phyloP scores from a whole-genome alignment of 2,797 vertebrate genomes.

The Clarias fuscus region DNA sequence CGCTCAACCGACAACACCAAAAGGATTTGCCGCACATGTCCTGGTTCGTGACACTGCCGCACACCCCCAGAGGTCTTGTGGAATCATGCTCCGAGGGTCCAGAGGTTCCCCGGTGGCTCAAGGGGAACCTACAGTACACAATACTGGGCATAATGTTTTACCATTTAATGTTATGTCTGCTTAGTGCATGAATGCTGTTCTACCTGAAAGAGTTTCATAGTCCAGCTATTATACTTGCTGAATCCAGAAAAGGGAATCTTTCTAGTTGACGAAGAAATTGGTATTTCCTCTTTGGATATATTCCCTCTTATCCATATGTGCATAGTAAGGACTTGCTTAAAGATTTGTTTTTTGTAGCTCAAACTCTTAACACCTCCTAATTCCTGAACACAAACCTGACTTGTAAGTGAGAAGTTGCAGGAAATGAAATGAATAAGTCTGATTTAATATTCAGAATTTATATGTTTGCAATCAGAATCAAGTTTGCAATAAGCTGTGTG shows the following conservation, averaged over 20 bases:
- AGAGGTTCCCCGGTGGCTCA: no score
- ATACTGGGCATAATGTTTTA: no score
- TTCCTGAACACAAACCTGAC: not conserved
- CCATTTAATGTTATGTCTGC: no score
- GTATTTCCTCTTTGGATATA: not conserved
- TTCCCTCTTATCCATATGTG: no score
- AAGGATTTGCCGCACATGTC: no score
- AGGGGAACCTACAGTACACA: no score
- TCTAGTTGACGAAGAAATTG: not conserved
- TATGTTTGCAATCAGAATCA: not conserved
- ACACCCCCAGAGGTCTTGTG: no score
- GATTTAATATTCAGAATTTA: slow-evolving; percentile 10
- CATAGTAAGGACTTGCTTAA: not conserved
- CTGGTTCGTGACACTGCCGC: no score
- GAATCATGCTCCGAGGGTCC: no score
- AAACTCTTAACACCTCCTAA: not conserved
- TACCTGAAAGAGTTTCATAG: not conserved
- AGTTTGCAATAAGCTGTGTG: not conserved
- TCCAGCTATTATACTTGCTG: not conserved
- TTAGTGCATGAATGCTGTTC: not conserved
- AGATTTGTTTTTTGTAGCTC: not conserved
- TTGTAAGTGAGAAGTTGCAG: not conserved
- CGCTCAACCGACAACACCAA: no score
- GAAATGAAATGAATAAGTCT: slow-evolving; percentile 7
- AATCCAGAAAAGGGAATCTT: not conserved